These are phyloP conservation scores for Pogonomyrmex barbatus DNA, from an alignment of 1,140 invertebrate species.

Conservation along the genomic window DNA sequence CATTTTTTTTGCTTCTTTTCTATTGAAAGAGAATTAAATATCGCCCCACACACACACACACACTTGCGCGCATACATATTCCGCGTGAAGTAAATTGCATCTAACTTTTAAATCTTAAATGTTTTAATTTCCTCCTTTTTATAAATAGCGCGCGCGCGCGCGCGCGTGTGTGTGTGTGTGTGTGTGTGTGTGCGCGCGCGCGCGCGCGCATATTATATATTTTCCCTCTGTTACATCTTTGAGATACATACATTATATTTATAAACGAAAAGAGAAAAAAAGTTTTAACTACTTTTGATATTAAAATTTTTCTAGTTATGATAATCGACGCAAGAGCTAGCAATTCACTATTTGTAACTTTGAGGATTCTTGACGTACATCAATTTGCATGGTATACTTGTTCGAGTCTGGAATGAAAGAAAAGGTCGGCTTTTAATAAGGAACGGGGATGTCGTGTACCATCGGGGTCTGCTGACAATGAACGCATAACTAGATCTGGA, in stretches of 20 bases:
- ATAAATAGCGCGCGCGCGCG: too few relatives aligned
- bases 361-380: slow-evolving; percentile 6
- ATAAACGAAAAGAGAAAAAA: background rate
- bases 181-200: too few relatives aligned
- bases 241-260: background rate
- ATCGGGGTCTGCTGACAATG: slow-evolving; percentile 65
- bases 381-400: slow-evolving; percentile 33
- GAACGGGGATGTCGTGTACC: slow-evolving; percentile 38
- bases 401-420: slow-evolving; percentile 23
- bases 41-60: background rate
- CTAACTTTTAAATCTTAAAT: background rate
- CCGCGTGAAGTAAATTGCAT: background rate
- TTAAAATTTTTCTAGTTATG: slow-evolving; percentile 43
- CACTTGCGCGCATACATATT: background rate
- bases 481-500: slow-evolving; percentile 76
- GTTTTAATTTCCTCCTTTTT: background rate
- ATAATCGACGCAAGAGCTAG: slow-evolving; percentile 19
- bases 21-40: slow-evolving; percentile 13
- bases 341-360: slow-evolving; percentile 38
- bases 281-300: background rate
- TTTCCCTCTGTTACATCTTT: too few relatives aligned
- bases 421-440: slow-evolving; percentile 70
- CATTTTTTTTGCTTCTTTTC: background rate
- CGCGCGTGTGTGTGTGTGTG: too few relatives aligned
- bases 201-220: too few relatives aligned